Conservation (phyloP, 2,113 vertebrate genomes). For the Cynoglossus semilaevis region DNA sequence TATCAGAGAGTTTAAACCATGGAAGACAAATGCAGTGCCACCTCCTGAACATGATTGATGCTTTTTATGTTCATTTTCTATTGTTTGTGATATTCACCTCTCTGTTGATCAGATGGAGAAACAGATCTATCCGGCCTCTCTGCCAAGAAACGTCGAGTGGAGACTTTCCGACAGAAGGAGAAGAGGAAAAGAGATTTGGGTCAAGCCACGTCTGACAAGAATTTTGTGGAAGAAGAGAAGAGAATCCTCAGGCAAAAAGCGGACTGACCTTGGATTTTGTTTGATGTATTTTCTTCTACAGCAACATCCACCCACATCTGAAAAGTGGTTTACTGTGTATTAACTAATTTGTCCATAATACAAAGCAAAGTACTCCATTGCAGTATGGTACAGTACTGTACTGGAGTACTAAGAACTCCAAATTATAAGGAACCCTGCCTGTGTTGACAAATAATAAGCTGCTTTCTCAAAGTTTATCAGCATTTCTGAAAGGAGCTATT, state of each 20-base stretch:
- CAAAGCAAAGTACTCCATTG: constrained; percentile 1
- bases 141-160: constrained; percentile 84
- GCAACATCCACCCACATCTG: constrained; percentile 16
- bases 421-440: too few species aligned
- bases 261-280: constrained; percentile 54
- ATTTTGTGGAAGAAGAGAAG: constrained; percentile 82
- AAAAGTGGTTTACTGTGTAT: constrained; percentile 3
- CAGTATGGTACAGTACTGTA: background rate
- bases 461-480: too few species aligned
- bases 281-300: constrained; percentile 12
- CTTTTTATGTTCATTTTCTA: too few species aligned
- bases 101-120: constrained; percentile 80
- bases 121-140: constrained; percentile 69
- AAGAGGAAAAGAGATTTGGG: constrained; percentile 83
- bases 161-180: constrained; percentile 85
- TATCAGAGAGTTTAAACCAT: constrained; percentile 85
- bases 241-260: constrained; percentile 76
- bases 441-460: too few species aligned
- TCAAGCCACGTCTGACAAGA: constrained; percentile 81
- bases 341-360: constrained; percentile 8
- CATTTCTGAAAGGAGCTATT: too few species aligned
- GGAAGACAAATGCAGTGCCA: constrained; percentile 88
- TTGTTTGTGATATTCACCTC: too few species aligned
- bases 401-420: too few species aligned
- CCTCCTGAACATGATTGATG: constrained; percentile 77